Base-by-base conservation (phyloP, 2,113 vertebrate species). In the Conger conger region DNA sequence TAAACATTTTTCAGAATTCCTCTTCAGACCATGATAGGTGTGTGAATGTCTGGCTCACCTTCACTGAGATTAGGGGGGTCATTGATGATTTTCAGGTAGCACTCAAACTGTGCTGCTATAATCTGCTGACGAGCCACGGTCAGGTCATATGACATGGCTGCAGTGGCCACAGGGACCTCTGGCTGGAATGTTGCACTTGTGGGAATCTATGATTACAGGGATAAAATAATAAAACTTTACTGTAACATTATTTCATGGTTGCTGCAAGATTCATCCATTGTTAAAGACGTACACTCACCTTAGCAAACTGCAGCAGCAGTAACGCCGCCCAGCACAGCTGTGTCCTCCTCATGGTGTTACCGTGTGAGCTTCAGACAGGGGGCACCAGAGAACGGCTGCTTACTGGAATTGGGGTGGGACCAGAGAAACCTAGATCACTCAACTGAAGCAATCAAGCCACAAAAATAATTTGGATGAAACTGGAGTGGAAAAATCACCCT, bases 71-170 rank as follows among this genome's bases (percentile, higher is more conserved):
- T 86, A 16, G 89, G 90, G 0, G 94, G 93, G 38, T 95, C 95
- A 0, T 57, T 81, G 84, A 95, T 92, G 77, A 96, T 95, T 90
- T 92, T 96, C 83, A 95, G 86, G 91, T 95, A 96, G 83, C 95
- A 96, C 89, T 96, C 94, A 79, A 93, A 96, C 92, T 96, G 95
- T 15, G 95, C 94, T 0, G 93, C 89, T 79, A 95, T 86, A 82
- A 96, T 95, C 86, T 94, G 90, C 1, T 11, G 57, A 16, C 81
- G 73, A 0, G 93, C 84, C 45, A 50, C 45, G 4, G 4, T 13
- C 45, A 50, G 45, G 45, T 50, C 45, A 50, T 4, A 13, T 13
- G 0, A 11, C n/a, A 76, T 87, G 86, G 0, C 40, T 2, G 68
- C 35, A 0, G 0, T 2, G 0, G 88, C 87, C 40, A 87, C 85